Evolutionary conservation across 2,888 invertebrate genomes (phyloP), one percentile per base, ranked within the genome.

Genomic region (Andrena haemorrhoa): DNA sequence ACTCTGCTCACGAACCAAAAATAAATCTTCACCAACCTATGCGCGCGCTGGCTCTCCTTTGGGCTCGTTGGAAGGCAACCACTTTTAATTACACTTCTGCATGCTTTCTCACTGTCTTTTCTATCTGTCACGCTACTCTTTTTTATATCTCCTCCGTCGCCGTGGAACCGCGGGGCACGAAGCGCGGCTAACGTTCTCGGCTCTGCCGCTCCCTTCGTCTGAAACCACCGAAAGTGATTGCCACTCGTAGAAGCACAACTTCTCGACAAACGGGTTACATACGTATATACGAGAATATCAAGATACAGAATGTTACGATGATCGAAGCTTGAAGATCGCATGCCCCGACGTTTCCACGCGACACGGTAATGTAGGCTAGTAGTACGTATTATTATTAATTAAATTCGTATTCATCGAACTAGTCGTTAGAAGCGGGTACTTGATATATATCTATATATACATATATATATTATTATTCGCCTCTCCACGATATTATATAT

Each of bases 391-490:
- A 88, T 87, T 82, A 87, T 85, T 86, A 85, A 91, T 87, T 87
- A 88, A 88, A 86, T 75, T 90, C 83, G 89, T 88, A 91, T 89
- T 89, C 84, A 88, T 86, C 81, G 85, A 88, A 91, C 90, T 91
- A 91, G 91, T 91, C 90, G 90, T 91, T 91, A 91, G 91, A 90
- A 89, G 87, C 89, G 90, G 90, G 88, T 90, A 89, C 88, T 88
- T 86, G 76, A 86, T 86, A 85, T 82, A 85, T 83, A 83, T 88
- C 81, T 84, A 83, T 86, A 85, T 86, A 88, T 84, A 88, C 77
- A 81, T 85, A 85, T 84, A 77, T 86, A 87, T 86, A 78, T 85
- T 88, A 89, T 90, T 88, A 90, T 90, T 88, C 90, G 88, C 88
- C 89, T 89, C 85, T 75, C 88, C 89, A 88, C 85, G 72, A 75